phyloP scores from a whole-genome alignment of 2,113 vertebrate species.

The Pollachius pollachius region DNA sequence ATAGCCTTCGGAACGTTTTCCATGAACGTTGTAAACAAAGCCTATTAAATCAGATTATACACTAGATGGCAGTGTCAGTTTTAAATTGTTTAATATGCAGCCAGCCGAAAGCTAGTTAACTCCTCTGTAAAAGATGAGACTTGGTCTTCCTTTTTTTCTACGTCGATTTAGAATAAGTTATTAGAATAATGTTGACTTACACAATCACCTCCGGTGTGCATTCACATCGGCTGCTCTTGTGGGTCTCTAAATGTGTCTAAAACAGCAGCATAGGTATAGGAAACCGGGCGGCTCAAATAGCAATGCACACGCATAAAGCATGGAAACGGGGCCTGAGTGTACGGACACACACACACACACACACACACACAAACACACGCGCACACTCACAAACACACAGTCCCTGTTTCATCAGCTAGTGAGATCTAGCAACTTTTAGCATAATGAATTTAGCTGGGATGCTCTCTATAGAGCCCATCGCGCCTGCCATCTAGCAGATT shows the following conservation, averaged over 20 bases:
- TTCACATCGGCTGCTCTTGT: too few relatives aligned
- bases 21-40: neutral
- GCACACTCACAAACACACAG: neutral
- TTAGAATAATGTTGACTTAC: too few relatives aligned
- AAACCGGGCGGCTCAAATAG: too few relatives aligned
- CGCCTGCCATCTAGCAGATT: constrained; percentile 70
- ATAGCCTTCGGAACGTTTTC: neutral
- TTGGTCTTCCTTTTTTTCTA: too few relatives aligned
- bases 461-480: constrained; percentile 66
- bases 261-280: too few relatives aligned
- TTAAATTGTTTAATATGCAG: constrained; percentile 20
- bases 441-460: constrained; percentile 73
- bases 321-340: constrained; percentile 6
- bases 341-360: constrained; percentile 18
- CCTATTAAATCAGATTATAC: constrained; percentile 17
- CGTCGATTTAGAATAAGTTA: too few relatives aligned
- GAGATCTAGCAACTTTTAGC: constrained; percentile 70
- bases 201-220: too few relatives aligned
- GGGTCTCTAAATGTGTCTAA: too few relatives aligned
- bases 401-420: constrained; percentile 56
- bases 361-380: constrained; percentile 21
- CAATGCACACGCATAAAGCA: neutral
- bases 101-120: too few relatives aligned
- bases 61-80: constrained; percentile 56
- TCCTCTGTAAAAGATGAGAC: too few relatives aligned